A percentile compares a stretch with the other conserved stretches of the same genome.
phyloP scores from a whole-genome alignment of 2,113 vertebrate genomes.

The Eudyptes chrysolophus region DNA sequence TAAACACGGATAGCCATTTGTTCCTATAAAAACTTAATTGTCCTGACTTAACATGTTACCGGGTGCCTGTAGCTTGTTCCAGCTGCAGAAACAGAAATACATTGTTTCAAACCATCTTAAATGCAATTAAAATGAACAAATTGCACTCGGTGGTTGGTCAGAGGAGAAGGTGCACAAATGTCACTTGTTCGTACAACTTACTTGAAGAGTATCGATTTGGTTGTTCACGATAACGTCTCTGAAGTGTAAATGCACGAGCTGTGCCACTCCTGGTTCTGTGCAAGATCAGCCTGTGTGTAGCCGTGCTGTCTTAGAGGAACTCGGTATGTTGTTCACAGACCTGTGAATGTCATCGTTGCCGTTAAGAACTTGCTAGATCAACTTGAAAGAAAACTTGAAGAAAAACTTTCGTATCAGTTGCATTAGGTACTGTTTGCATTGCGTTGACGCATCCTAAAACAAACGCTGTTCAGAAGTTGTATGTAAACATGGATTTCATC shows the following conservation, averaged over 20 bases:
- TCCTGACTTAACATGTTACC: accelerated
- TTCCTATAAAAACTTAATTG: neutral
- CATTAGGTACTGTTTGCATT: neutral
- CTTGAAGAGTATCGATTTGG: accelerated
- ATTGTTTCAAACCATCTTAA: neutral
- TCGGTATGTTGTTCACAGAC: accelerated
- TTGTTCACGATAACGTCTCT: accelerated
- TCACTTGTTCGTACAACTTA: neutral
- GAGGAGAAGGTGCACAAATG: neutral
- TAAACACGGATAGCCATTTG: accelerated
- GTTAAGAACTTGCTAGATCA: neutral
- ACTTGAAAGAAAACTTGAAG: neutral
- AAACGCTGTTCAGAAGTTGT: neutral
- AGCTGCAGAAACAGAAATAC: neutral
- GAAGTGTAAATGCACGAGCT: accelerated
- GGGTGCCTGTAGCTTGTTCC: neutral
- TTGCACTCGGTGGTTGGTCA: neutral
- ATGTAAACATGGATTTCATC: neutral
- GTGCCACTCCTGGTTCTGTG: neutral
- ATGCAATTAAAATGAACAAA: accelerated
- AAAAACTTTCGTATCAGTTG: accelerated
- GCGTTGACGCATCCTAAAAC: neutral
- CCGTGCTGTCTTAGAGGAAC: neutral
- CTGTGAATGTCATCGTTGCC: accelerated
- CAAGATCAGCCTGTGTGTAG: accelerated